Evolutionary conservation across 2,113 vertebrate species (phyloP).

Genomic region (Nannobrachium achirus): DNA sequence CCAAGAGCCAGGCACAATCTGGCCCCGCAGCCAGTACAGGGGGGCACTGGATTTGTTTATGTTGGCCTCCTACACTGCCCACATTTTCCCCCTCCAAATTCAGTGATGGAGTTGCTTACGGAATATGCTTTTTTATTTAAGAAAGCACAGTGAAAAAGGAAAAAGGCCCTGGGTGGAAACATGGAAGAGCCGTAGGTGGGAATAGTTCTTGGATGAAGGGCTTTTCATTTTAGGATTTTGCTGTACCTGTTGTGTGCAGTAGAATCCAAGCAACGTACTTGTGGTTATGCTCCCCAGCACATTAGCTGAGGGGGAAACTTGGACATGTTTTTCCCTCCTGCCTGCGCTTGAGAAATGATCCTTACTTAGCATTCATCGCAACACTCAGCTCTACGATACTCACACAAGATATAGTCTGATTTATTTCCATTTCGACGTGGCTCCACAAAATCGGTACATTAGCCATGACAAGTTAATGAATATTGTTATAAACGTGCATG

Average conservation of each 20-base stretch:
- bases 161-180: constrained; percentile 35
- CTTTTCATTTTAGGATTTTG: neutral
- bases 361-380: neutral
- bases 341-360: no score
- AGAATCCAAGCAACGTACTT: constrained; percentile 16
- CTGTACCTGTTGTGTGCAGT: constrained; percentile 7
- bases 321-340: no score
- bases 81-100: constrained; percentile 59
- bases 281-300: constrained; percentile 5
- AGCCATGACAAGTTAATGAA: neutral
- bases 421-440: neutral
- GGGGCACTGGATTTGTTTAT: constrained; percentile 64
- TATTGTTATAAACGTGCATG: neutral
- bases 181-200: constrained; percentile 6
- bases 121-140: constrained; percentile 51
- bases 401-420: neutral
- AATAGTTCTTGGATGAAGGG: constrained; percentile 26
- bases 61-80: constrained; percentile 54
- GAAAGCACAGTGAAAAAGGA: constrained; percentile 38
- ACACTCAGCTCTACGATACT: neutral
- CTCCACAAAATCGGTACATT: neutral
- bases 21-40: constrained; percentile 50
- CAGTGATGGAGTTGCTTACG: constrained; percentile 52
- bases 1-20: constrained; percentile 57
- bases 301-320: neutral